Percentiles rank a stretch among this genome's conserved stretches.
Evolutionary conservation across 2,797 vertebrate species (phyloP).

Genomic region (Bradypus variegatus): DNA sequence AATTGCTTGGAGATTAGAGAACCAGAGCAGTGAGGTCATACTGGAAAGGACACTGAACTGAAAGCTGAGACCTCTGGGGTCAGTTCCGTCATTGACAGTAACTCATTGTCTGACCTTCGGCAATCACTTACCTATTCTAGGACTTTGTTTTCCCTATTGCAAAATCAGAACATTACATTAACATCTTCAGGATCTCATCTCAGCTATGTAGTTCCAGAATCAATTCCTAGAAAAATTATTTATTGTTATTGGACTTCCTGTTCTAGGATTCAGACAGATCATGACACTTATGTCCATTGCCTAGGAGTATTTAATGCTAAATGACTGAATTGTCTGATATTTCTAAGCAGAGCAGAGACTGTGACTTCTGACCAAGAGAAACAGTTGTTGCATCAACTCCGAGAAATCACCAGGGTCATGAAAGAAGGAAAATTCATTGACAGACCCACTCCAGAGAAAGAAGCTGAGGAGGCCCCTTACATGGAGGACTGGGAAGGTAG

Average conservation of each 20-base stretch:
- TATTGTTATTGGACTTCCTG: background rate
- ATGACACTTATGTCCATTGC: background rate
- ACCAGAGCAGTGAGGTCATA: background rate
- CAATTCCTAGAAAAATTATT: background rate
- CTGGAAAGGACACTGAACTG: background rate
- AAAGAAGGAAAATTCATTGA: slow-evolving; percentile 89
- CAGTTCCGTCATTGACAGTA: background rate
- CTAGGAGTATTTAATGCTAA: slow-evolving; percentile 17
- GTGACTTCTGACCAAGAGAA: slow-evolving; percentile 88
- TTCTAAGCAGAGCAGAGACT: slow-evolving; percentile 74
- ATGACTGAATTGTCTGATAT: slow-evolving; percentile 54
- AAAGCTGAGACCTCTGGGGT: background rate
- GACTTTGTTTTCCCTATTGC: background rate
- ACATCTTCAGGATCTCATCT: background rate
- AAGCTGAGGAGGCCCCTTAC: slow-evolving; percentile 85
- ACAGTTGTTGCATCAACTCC: slow-evolving; percentile 86
- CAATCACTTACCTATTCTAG: background rate
- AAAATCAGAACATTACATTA: slow-evolving; percentile 8
- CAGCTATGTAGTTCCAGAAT: background rate
- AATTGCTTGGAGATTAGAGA: background rate
- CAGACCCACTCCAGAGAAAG: slow-evolving; percentile 80
- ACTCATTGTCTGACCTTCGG: background rate
- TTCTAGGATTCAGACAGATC: background rate
- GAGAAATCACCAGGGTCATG: slow-evolving; percentile 92
- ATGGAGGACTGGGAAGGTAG: slow-evolving; percentile 87